Evolutionary conservation across 2,888 invertebrate genomes (phyloP).

Genomic region (Spicauda simplicius): DNA sequence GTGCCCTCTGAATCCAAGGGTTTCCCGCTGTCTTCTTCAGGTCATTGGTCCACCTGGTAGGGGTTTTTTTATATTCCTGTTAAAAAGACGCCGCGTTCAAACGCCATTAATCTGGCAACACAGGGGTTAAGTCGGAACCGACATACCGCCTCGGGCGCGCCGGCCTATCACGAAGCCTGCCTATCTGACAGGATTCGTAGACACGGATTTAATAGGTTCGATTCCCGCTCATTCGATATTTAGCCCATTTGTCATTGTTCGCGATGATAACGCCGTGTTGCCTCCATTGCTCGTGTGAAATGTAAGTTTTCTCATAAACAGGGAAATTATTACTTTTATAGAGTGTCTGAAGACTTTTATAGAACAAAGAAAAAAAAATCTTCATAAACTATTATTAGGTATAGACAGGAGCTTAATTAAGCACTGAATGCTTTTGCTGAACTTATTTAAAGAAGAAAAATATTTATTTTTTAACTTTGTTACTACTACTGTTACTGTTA

Average conservation of each 20-base stretch:
- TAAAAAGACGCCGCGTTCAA: conserved; percentile 1
- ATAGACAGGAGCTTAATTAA: no score
- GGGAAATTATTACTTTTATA: background rate
- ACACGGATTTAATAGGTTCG: conserved; percentile 43
- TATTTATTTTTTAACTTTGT: no score
- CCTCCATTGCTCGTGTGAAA: conserved; percentile 29
- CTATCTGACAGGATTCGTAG: conserved; percentile 51
- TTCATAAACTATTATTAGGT: no score
- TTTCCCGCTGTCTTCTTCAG: no score
- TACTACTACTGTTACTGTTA: no score
- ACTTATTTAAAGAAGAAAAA: no score
- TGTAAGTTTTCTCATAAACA: conserved; percentile 37
- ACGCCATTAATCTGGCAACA: background rate
- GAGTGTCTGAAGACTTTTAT: no score
- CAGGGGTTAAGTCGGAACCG: conserved; percentile 18
- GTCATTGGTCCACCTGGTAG: no score
- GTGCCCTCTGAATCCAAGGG: no score
- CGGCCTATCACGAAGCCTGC: conserved; percentile 59
- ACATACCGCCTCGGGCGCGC: conserved; percentile 46
- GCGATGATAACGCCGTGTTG: conserved; percentile 33
- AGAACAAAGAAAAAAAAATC: no score
- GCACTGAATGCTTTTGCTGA: no score
- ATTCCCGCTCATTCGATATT: conserved; percentile 42
- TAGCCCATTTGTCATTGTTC: conserved; percentile 46
- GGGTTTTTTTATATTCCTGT: no score